A percentile compares a stretch with the other conserved stretches of the same genome.
phyloP scores from a whole-genome alignment of 1,140 invertebrate genomes.

The Trigoniulus corallinus region DNA sequence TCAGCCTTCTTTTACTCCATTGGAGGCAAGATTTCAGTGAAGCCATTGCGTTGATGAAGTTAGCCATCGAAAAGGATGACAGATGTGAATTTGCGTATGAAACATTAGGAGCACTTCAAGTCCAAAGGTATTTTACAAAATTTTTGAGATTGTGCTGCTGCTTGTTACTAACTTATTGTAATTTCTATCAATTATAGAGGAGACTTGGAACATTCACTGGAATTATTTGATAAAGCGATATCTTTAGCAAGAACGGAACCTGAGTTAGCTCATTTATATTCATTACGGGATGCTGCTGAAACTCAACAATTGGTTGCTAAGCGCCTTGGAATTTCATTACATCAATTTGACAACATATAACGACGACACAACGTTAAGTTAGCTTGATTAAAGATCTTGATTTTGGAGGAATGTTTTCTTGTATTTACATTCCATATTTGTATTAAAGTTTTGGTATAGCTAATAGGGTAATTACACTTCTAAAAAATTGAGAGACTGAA shows the following conservation, averaged over 20 bases:
- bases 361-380: too few species aligned
- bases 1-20: slow-evolving; percentile 53
- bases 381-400: too few species aligned
- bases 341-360: too few species aligned
- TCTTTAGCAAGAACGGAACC: slow-evolving; percentile 59
- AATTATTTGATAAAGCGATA: slow-evolving; percentile 78
- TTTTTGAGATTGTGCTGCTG: not conserved
- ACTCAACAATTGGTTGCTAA: slow-evolving; percentile 65
- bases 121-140: slow-evolving; percentile 51
- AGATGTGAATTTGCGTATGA: slow-evolving; percentile 91
- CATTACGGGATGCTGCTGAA: slow-evolving; percentile 64
- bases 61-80: slow-evolving; percentile 70
- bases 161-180: not conserved
- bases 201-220: slow-evolving; percentile 61
- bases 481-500: too few species aligned
- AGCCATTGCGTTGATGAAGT: slow-evolving; percentile 55
- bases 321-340: slow-evolving; percentile 41
- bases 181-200: slow-evolving; percentile 36
- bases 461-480: too few species aligned
- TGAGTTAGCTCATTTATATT: slow-evolving; percentile 75
- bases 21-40: slow-evolving; percentile 63
- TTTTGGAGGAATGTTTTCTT: too few species aligned
- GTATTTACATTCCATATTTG: too few species aligned
- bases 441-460: too few species aligned
- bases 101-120: slow-evolving; percentile 81